Evolutionary conservation across 2,113 vertebrate genomes (phyloP).

Genomic region (Vulpes vulpes): DNA sequence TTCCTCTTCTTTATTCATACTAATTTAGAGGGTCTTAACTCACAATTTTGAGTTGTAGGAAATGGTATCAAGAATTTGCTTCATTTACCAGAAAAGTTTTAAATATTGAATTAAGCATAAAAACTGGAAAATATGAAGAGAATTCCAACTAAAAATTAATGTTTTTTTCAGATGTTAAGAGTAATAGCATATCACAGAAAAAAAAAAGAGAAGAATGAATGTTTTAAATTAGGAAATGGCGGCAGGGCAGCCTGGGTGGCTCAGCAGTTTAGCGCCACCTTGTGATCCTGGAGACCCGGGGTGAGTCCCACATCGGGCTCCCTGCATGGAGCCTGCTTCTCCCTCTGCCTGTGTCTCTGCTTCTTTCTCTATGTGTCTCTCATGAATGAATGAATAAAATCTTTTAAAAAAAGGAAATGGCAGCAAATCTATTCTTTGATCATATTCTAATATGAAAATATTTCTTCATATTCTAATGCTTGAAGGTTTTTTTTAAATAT

Average conservation of each 20-base stretch:
- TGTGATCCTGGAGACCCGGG: no score
- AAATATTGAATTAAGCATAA: not conserved
- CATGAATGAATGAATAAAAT: no score
- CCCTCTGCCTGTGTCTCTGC: no score
- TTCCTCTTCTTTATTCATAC: not conserved
- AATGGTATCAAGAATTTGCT: not conserved
- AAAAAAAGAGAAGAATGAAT: not conserved
- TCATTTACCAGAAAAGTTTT: constrained; percentile 42
- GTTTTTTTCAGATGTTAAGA: constrained; percentile 26
- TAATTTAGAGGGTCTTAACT: not conserved
- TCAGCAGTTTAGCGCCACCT: no score
- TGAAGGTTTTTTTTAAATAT: constrained; percentile 36
- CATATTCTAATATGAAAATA: constrained; percentile 42
- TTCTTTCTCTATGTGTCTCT: no score
- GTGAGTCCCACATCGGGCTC: no score
- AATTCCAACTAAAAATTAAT: constrained; percentile 58
- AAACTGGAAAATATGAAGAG: constrained; percentile 44
- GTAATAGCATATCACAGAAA: not conserved
- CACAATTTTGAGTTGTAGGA: constrained; percentile 5
- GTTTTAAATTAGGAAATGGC: constrained; percentile 40
- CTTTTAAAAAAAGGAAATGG: not conserved
- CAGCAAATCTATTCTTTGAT: constrained; percentile 17
- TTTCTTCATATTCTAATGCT: constrained; percentile 15
- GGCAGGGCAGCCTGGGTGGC: not conserved
- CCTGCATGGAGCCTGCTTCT: no score